phyloP scores from a whole-genome alignment of 1,140 invertebrate species.

The Dreissena polymorpha region DNA sequence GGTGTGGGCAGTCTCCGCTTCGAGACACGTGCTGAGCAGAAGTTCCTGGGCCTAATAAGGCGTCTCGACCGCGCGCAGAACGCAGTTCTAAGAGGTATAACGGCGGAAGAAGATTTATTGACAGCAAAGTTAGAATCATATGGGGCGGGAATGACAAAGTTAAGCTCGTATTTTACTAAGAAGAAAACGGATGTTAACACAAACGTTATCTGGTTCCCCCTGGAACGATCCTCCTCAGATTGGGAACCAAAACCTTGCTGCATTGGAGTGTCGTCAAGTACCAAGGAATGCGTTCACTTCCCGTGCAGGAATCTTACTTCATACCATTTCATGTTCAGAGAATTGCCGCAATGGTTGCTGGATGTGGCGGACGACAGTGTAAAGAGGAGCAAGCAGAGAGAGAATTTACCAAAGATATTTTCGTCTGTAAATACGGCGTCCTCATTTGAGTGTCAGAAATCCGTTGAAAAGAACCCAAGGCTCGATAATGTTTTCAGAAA shows the following conservation, averaged over 20 bases:
- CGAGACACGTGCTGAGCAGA: constrained; percentile 29
- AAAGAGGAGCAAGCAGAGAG: constrained; percentile 7
- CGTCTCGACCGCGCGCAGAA: constrained; percentile 12
- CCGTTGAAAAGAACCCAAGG: not conserved
- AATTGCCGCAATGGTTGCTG: constrained; percentile 39
- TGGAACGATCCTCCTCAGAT: constrained; percentile 16
- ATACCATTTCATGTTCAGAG: constrained; percentile 44
- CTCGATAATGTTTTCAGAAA: not conserved
- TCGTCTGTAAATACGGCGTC: not conserved
- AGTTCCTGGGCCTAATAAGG: not conserved
- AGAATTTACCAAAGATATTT: not conserved
- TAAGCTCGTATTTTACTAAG: constrained; percentile 40
- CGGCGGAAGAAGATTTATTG: not conserved
- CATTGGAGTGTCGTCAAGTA: constrained; percentile 28
- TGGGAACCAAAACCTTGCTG: constrained; percentile 44
- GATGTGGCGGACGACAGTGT: constrained; percentile 39
- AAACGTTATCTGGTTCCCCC: constrained; percentile 43
- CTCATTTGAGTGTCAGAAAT: not conserved
- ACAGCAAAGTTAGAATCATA: constrained; percentile 9
- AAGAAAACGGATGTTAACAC: constrained; percentile 13
- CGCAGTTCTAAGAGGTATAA: constrained; percentile 7
- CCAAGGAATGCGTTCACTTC: constrained; percentile 33
- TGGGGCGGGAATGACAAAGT: constrained; percentile 30
- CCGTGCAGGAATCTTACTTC: constrained; percentile 38
- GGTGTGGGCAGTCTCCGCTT: constrained; percentile 4